Conservation (phyloP, 1,140 invertebrate genomes). For the Physella acuta region DNA sequence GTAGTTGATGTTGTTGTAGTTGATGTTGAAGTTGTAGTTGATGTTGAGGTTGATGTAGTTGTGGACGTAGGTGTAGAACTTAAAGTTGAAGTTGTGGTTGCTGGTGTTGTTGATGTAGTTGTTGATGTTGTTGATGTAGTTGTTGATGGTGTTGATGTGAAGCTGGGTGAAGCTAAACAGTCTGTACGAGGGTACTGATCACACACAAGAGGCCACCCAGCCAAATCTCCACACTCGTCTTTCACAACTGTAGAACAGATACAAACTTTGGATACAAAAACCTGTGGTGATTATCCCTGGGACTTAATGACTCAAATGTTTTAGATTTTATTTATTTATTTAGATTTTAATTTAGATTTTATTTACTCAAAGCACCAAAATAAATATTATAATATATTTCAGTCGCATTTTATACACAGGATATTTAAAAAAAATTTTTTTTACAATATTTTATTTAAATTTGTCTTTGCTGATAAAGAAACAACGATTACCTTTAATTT, state of each 20-base stretch:
- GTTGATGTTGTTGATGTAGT: constrained; percentile 5
- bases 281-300: background rate
- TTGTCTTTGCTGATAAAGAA: no score
- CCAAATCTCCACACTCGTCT: constrained; percentile 7
- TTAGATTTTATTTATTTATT: background rate
- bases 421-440: no score
- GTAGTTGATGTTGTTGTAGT: constrained; percentile 1
- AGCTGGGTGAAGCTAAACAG: background rate
- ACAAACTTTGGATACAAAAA: background rate
- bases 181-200: background rate
- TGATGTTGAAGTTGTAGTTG: background rate
- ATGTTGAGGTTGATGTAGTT: background rate
- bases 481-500: no score
- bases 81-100: background rate
- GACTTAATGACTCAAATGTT: background rate
- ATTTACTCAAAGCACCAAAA: background rate
- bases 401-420: no score
- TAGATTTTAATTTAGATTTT: background rate
- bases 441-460: no score
- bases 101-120: background rate
- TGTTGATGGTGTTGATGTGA: background rate
- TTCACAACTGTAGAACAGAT: constrained; percentile 9
- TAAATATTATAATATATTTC: background rate
- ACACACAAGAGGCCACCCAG: constrained; percentile 6
- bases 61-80: background rate